phyloP scores from a whole-genome alignment of 2,797 vertebrate genomes.

The Lophotriccus pileatus region DNA sequence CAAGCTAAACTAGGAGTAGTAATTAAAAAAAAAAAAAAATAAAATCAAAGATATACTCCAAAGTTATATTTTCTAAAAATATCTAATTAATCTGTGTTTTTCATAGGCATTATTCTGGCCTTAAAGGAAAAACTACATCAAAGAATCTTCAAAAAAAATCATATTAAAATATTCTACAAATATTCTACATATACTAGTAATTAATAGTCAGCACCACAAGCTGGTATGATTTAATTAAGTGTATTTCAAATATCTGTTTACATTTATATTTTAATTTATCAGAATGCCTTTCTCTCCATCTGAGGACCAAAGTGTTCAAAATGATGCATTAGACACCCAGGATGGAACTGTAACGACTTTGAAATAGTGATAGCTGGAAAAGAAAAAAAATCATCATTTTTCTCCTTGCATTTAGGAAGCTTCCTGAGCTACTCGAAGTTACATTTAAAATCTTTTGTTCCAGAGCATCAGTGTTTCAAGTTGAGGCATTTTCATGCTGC shows the following conservation, averaged over 20 bases:
- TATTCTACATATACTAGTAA: not conserved
- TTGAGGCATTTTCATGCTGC: not conserved
- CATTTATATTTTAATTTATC: not conserved
- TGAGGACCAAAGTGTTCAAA: not conserved
- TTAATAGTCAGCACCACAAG: not conserved
- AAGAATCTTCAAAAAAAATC: not conserved
- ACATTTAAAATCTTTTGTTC: not conserved
- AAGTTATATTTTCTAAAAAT: not conserved
- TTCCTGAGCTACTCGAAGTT: not conserved
- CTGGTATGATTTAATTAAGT: not conserved
- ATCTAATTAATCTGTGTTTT: not conserved
- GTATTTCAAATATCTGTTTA: not conserved
- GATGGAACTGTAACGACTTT: not conserved
- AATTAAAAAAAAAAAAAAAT: not conserved
- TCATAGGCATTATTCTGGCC: not conserved
- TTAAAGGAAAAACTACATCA: slow-evolving; percentile 5
- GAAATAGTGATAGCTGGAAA: not conserved
- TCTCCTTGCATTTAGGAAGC: not conserved
- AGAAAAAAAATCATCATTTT: not conserved
- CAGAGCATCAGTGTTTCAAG: not conserved
- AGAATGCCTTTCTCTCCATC: not conserved
- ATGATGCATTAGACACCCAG: not conserved
- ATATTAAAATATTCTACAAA: not conserved
- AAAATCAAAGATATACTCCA: not conserved
- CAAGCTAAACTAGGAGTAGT: not conserved